These are phyloP conservation scores for Raphicerus campestris DNA, from an alignment of 2,113 vertebrate genomes.

Conservation along the genomic window DNA sequence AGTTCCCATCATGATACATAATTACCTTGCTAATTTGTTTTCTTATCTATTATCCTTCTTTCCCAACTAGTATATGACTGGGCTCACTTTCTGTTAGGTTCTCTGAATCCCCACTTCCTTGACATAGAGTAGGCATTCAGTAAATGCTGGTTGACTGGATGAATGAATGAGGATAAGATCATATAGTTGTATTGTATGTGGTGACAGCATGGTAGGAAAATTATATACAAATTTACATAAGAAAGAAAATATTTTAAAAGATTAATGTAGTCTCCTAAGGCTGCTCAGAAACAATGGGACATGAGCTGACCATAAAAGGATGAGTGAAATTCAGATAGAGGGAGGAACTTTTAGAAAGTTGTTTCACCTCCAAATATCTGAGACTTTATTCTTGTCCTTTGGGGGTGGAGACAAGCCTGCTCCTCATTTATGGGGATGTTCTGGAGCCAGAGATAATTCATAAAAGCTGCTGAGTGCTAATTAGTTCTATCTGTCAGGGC, in stretches of 20 bases:
- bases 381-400: conserved; percentile 46
- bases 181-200: neutral
- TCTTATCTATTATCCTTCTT: neutral
- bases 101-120: neutral
- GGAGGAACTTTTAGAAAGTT: conserved; percentile 51
- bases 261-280: neutral
- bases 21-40: neutral
- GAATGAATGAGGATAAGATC: neutral
- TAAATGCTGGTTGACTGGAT: neutral
- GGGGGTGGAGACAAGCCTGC: conserved; percentile 15
- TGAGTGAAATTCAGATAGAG: neutral
- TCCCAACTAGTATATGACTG: neutral
- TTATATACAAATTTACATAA: neutral
- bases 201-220: neutral
- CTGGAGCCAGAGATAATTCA: conserved; percentile 70
- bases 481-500: conserved; percentile 69
- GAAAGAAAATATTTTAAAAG: neutral
- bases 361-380: conserved; percentile 57
- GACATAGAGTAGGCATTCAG: neutral
- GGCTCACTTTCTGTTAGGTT: neutral
- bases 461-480: conserved; percentile 64
- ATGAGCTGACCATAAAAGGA: neutral
- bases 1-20: neutral
- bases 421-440: conserved; percentile 58
- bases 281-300: neutral